A percentile compares a stretch with the other conserved stretches of the same genome.
Conservation (phyloP, 2,888 invertebrate genomes). For the Tillus elongatus region DNA sequence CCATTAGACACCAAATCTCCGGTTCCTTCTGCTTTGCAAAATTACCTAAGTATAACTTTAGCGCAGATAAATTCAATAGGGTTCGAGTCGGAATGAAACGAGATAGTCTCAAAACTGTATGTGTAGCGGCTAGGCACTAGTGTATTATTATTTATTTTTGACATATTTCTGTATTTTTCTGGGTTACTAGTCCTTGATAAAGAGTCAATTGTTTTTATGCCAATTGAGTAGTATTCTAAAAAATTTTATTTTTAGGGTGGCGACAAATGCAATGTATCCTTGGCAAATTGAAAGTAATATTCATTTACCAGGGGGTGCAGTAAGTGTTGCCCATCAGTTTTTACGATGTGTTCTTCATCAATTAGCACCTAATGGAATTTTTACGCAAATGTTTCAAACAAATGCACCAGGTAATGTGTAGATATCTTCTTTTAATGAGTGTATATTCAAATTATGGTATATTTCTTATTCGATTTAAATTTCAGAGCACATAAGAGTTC, state of each 20-base stretch:
- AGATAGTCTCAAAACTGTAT: no score
- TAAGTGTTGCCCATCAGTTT: conserved; percentile 95
- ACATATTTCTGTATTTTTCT: no score
- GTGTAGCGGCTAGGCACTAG: no score
- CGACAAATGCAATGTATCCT: conserved; percentile 69
- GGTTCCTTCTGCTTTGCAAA: no score
- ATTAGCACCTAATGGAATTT: conserved; percentile 92
- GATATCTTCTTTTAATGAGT: neutral
- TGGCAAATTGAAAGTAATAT: conserved; percentile 84
- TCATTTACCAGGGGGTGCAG: conserved; percentile 87
- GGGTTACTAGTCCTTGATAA: no score
- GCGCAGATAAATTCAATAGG: no score
- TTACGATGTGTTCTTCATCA: conserved; percentile 93
- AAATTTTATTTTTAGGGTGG: conserved; percentile 48
- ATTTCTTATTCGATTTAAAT: conserved; percentile 14
- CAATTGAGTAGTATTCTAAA: conserved; percentile 2
- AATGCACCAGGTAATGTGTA: conserved; percentile 64
- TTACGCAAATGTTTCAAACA: conserved; percentile 90
- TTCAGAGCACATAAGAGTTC: conserved; percentile 60
- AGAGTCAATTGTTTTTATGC: no score
- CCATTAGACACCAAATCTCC: no score
- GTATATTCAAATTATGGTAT: neutral
- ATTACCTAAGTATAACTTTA: no score
- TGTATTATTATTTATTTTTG: no score
- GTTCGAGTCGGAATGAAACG: no score